A percentile compares a stretch with the other conserved stretches of the same genome.
Evolutionary conservation across 2,113 vertebrate species (phyloP).

Genomic region (Rutilus rutilus): DNA sequence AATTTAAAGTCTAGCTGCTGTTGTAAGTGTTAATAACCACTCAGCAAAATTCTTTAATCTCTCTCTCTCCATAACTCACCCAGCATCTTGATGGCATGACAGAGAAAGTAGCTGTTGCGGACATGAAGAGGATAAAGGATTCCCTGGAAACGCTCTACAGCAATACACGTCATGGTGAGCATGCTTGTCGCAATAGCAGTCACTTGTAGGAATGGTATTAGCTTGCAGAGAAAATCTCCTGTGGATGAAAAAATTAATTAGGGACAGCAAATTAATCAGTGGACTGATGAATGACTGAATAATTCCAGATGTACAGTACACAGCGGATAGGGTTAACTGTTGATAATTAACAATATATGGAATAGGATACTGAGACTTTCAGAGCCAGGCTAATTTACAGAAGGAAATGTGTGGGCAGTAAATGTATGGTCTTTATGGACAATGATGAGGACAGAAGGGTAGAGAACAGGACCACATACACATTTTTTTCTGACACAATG

Average conservation of each 20-base stretch:
- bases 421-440: neutral
- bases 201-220: conserved; percentile 63
- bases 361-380: neutral
- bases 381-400: neutral
- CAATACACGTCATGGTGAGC: conserved; percentile 63
- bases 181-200: conserved; percentile 61
- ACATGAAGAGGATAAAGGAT: conserved; percentile 62
- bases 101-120: conserved; percentile 47
- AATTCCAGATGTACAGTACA: neutral
- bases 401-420: neutral
- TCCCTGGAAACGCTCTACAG: conserved; percentile 61
- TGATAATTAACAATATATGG: neutral
- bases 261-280: neutral
- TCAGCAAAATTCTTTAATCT: neutral
- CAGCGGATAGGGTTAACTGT: neutral
- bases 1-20: neutral
- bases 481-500: neutral
- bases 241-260: conserved; percentile 9
- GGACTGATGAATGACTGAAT: neutral
- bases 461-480: neutral
- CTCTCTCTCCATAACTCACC: conserved; percentile 46
- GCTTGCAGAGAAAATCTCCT: conserved; percentile 63
- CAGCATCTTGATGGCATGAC: conserved; percentile 55
- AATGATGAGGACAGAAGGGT: neutral
- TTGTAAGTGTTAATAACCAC: neutral